Percentiles rank a stretch among this genome's conserved stretches.
These are phyloP conservation scores for Neodontobutis hainanensis DNA, from an alignment of 2,113 vertebrate genomes.

Conservation along the genomic window DNA sequence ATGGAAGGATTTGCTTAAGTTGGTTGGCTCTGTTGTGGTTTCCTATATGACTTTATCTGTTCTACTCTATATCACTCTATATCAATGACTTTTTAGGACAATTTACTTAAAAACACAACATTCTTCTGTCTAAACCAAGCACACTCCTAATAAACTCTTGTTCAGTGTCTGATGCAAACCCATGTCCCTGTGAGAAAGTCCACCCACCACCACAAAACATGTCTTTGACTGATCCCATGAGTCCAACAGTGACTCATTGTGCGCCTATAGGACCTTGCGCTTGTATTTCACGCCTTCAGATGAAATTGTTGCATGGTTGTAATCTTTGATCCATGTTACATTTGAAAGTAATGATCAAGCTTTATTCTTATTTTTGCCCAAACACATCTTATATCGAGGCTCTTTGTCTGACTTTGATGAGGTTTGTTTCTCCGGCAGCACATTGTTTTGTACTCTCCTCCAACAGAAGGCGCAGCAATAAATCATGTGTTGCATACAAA, in stretches of 20 bases:
- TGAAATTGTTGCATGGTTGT: neutral
- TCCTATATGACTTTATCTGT: no score
- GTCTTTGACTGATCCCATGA: neutral
- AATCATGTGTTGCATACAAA: constrained; percentile 58
- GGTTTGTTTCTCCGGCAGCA: constrained; percentile 28
- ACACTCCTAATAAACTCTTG: no score
- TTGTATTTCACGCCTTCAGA: no score
- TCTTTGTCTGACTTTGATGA: constrained; percentile 26
- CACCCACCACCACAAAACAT: no score
- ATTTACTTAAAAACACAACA: no score
- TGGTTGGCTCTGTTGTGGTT: no score
- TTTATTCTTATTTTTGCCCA: neutral
- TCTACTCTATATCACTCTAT: no score
- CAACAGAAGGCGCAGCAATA: constrained; percentile 64
- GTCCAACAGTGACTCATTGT: neutral
- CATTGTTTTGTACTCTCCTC: constrained; percentile 14
- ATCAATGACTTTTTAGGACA: no score
- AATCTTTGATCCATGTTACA: neutral
- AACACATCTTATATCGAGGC: neutral
- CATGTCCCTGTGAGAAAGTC: neutral
- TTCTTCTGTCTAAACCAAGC: no score
- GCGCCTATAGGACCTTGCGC: neutral
- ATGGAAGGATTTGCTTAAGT: no score
- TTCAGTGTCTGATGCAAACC: neutral
- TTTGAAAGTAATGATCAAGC: neutral